phyloP scores from a whole-genome alignment of 2,888 invertebrate genomes.

The Drosophila formosana region DNA sequence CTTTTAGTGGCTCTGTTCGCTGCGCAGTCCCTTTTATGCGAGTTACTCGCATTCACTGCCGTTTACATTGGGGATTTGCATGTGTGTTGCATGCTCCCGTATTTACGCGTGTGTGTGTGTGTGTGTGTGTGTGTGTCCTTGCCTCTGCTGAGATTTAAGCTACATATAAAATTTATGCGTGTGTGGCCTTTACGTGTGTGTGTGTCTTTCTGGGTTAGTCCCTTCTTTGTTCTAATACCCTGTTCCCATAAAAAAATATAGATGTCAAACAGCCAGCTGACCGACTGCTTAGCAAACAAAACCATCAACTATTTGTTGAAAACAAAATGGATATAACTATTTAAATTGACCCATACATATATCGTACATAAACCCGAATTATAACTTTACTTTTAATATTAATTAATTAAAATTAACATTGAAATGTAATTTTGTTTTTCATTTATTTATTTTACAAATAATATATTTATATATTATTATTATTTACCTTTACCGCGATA shows the following conservation, averaged over 20 bases:
- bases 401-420: no score
- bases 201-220: conserved; percentile 38
- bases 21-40: conserved; percentile 61
- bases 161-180: conserved; percentile 78
- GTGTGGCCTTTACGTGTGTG: conserved; percentile 53
- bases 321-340: no score
- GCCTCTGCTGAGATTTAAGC: conserved; percentile 74
- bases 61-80: conserved; percentile 80
- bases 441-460: no score
- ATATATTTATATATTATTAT: no score
- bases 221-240: conserved; percentile 46
- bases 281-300: neutral
- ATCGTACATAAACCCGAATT: no score
- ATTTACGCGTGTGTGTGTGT: conserved; percentile 31
- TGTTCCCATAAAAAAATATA: conserved; percentile 24
- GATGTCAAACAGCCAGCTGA: neutral
- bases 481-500: no score
- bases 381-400: no score
- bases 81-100: conserved; percentile 39
- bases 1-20: conserved; percentile 45
- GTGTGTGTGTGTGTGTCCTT: conserved; percentile 43
- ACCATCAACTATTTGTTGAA: neutral
- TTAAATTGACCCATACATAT: no score
- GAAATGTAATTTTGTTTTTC: no score
- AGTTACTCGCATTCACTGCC: conserved; percentile 50